phyloP scores from a whole-genome alignment of 2,888 invertebrate genomes.

The Dioctria linearis region DNA sequence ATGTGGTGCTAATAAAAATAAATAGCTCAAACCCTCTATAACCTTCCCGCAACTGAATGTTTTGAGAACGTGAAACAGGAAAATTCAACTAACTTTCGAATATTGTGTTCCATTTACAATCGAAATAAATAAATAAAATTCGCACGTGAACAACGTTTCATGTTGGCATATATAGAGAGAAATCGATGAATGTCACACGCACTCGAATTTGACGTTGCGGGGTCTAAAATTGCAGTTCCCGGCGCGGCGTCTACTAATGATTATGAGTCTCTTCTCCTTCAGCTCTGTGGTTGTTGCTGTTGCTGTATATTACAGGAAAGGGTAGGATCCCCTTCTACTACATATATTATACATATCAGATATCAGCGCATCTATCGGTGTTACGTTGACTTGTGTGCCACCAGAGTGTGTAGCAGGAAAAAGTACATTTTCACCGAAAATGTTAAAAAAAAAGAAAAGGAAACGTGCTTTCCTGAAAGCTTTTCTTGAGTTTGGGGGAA shows the following conservation, averaged over 20 bases:
- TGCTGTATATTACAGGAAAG: neutral
- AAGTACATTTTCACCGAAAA: slow-evolving; percentile 12
- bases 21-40: slow-evolving; percentile 38
- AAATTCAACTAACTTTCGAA: slow-evolving; percentile 24
- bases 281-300: neutral
- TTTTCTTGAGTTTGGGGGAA: neutral
- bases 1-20: slow-evolving; percentile 41
- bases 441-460: slow-evolving; percentile 4
- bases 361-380: slow-evolving; percentile 3
- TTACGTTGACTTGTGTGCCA: neutral
- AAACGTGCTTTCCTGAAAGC: slow-evolving; percentile 3
- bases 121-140: slow-evolving; percentile 47
- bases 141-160: slow-evolving; percentile 25
- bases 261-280: neutral
- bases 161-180: slow-evolving; percentile 6
- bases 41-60: neutral
- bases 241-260: neutral
- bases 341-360: neutral
- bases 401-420: neutral
- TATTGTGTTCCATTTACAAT: slow-evolving; percentile 26
- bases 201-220: slow-evolving; percentile 37
- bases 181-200: slow-evolving; percentile 50
- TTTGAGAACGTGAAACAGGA: neutral
- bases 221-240: slow-evolving; percentile 32
- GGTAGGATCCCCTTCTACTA: neutral